phyloP scores from a whole-genome alignment of 2,888 invertebrate genomes.

The Acronicta alni region DNA sequence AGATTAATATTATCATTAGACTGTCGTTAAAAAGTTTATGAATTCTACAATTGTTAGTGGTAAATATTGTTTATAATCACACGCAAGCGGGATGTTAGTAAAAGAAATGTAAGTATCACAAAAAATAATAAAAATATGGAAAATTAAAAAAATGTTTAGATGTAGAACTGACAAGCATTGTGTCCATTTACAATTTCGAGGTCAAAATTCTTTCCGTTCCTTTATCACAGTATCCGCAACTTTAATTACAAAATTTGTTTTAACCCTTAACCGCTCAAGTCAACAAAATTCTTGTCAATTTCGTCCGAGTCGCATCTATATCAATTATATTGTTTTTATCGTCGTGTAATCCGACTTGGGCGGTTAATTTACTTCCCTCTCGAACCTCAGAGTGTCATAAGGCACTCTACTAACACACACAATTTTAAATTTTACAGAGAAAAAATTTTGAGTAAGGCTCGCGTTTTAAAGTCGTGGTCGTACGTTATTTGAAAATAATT shows the following conservation, averaged over 20 bases:
- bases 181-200: constrained; percentile 50
- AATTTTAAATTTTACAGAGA: constrained; percentile 48
- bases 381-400: constrained; percentile 70
- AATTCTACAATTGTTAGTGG: constrained; percentile 27
- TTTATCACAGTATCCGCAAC: constrained; percentile 82
- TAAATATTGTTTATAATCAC: constrained; percentile 25
- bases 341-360: no score
- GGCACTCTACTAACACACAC: constrained; percentile 79
- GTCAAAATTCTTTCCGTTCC: constrained; percentile 65
- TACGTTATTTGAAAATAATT: not conserved
- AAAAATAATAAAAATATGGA: constrained; percentile 63
- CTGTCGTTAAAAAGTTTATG: constrained; percentile 28
- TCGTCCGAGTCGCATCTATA: no score
- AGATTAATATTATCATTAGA: constrained; percentile 23
- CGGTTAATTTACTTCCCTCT: constrained; percentile 61
- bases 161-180: constrained; percentile 64
- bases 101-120: constrained; percentile 77
- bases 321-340: no score
- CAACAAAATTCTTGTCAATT: no score
- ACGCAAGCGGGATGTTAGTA: constrained; percentile 63
- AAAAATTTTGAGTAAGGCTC: constrained; percentile 31
- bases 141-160: constrained; percentile 59
- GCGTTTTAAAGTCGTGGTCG: constrained; percentile 38
- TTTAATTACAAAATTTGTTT: constrained; percentile 48
- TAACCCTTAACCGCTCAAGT: no score